Evolutionary conservation across 1,140 invertebrate genomes (phyloP), one percentile per base, ranked within the genome.

Genomic region (Scaptomyza montana): DNA sequence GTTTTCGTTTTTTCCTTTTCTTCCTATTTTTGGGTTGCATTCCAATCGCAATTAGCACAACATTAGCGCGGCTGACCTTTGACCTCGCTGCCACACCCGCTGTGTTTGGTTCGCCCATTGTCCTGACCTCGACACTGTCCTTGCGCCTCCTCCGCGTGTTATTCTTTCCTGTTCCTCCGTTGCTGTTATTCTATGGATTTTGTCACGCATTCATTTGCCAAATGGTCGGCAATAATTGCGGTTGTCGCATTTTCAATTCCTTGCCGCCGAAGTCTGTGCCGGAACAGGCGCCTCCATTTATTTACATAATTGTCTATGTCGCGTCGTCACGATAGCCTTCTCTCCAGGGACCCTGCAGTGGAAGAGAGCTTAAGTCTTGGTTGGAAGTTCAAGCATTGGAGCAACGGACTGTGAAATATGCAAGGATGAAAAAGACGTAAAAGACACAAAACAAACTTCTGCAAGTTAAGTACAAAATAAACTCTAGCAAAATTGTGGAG

Each of bases 261-360:
- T 50, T 60, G 65, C 66, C 55, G 7, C 5, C 63, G 69, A 33
- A 33, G 78, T 62, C 63, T 74, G 50, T 54, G 62, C 50, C 57
- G 64, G 53, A 55, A 67, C 63, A 84, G 84, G 84, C 85, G 84
- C 85, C 84, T 77, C 65, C 74, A 76, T 77, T 65, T 79, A 87
- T 87, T 87, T 87, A 87, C 84, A 87, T 87, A 87, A 87, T 87
- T 87, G 84, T 80, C 76, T 62, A 69, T 87, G 81, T 87, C 81
- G 87, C 78, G 69, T 57, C 57, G 61, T 73, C 47, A 63, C 70
- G 74, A 51, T 61, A 76, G 69, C 69, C 43, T 13, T n/a, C 33
- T 45, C 67, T 41, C 60, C 5, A 59, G 46, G 43, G 64, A 56
- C 30, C 2, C 21, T 25, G 25, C 28, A 39, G 61, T 46, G 49